Evolutionary conservation across 2,113 vertebrate genomes (phyloP).

Genomic region (Chlorodrepanis virens): DNA sequence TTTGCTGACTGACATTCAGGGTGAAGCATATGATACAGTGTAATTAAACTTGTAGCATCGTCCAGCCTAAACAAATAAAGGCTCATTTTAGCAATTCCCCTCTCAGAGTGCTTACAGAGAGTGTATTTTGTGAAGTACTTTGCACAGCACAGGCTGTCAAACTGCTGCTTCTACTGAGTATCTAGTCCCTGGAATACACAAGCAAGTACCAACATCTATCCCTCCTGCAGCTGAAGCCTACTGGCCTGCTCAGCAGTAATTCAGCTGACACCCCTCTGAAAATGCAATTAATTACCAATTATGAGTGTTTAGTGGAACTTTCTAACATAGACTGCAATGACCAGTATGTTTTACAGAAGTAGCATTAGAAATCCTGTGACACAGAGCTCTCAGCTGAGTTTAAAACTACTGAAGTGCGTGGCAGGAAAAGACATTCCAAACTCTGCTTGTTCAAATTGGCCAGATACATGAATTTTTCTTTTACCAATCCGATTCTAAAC

Average conservation of each 20-base stretch:
- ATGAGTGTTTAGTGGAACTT: not conserved
- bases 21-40: conserved; percentile 86
- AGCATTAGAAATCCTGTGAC: not conserved
- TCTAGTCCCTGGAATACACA: not conserved
- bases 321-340: not conserved
- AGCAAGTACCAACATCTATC: not conserved
- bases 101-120: not conserved
- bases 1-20: conserved; percentile 85
- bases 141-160: not conserved
- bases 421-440: not conserved
- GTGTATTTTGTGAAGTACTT: not conserved
- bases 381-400: not conserved
- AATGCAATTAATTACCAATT: not conserved
- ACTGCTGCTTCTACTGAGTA: not conserved
- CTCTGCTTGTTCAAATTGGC: not conserved
- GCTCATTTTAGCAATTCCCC: not conserved
- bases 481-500: not conserved
- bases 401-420: not conserved
- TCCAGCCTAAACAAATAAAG: conserved; percentile 72
- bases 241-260: not conserved
- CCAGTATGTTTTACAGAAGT: not conserved
- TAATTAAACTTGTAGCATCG: conserved; percentile 82
- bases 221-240: not conserved
- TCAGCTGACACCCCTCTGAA: not conserved
- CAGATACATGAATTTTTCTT: not conserved